Conservation (phyloP, 2,888 invertebrate genomes). For the Macaria liturata region DNA sequence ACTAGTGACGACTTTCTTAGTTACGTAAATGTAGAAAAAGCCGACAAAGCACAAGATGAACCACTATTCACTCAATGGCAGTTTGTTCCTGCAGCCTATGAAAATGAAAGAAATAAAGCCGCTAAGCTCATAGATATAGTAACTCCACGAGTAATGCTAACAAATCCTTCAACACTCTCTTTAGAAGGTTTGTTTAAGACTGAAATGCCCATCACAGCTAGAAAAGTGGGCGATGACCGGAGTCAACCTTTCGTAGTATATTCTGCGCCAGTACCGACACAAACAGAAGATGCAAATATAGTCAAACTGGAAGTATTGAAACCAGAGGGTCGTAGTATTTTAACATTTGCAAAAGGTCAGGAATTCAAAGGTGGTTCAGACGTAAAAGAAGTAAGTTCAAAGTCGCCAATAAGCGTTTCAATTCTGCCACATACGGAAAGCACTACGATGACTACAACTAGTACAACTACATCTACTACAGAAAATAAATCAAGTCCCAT, state of each 20-base stretch:
- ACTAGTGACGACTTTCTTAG: constrained; percentile 64
- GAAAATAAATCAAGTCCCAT: constrained; percentile 40
- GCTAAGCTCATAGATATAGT: constrained; percentile 65
- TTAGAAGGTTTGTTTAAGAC: constrained; percentile 87
- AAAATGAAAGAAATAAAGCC: constrained; percentile 63
- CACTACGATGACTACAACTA: constrained; percentile 36
- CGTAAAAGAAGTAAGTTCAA: constrained; percentile 49
- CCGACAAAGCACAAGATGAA: constrained; percentile 50
- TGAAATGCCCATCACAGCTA: constrained; percentile 64
- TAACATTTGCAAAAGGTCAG: constrained; percentile 70
- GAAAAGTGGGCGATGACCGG: constrained; percentile 50
- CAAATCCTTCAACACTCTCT: constrained; percentile 86
- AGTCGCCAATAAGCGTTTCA: constrained; percentile 59
- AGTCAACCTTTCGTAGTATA: constrained; percentile 75
- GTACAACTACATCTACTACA: constrained; percentile 35
- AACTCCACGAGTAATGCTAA: constrained; percentile 63
- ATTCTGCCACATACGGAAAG: constrained; percentile 44
- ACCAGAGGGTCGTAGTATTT: constrained; percentile 63
- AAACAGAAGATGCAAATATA: constrained; percentile 59
- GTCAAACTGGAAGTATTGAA: constrained; percentile 61
- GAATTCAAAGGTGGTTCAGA: constrained; percentile 62
- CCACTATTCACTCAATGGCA: constrained; percentile 62
- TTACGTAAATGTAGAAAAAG: constrained; percentile 68
- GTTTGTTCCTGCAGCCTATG: constrained; percentile 77
- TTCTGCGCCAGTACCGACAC: constrained; percentile 63